Conservation (phyloP, 1,140 invertebrate species). For the Drosophila kepulauana region DNA sequence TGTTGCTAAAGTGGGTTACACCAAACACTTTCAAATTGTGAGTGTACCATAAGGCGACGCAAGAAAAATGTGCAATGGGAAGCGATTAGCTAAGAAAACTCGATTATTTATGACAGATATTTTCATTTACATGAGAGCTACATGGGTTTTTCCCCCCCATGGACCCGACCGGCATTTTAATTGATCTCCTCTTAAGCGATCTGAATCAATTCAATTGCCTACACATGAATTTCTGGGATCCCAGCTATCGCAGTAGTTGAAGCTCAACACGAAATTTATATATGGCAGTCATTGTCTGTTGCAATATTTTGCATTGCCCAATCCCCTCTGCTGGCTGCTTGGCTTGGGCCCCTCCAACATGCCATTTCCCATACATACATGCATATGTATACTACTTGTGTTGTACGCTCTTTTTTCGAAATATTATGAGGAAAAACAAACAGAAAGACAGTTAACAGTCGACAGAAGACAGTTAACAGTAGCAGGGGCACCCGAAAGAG, state of each 20-base stretch:
- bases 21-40: conserved; percentile 16
- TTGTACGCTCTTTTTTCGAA: conserved; percentile 35
- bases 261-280: conserved; percentile 26
- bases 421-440: conserved; percentile 60
- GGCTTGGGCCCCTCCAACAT: conserved; percentile 22
- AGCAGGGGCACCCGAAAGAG: conserved; percentile 32
- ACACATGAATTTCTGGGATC: conserved; percentile 3
- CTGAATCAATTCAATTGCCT: conserved; percentile 13
- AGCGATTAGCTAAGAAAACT: conserved; percentile 4
- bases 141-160: background rate
- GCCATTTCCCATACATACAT: conserved; percentile 39
- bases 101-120: background rate
- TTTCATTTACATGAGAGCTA: background rate
- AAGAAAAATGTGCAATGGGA: conserved; percentile 13
- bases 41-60: background rate
- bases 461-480: conserved; percentile 41
- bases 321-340: conserved; percentile 36
- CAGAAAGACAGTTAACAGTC: conserved; percentile 53
- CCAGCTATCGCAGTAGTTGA: conserved; percentile 1
- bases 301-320: conserved; percentile 78
- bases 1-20: conserved; percentile 38
- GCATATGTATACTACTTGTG: conserved; percentile 23
- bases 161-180: background rate
- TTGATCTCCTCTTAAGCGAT: conserved; percentile 7
- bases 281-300: conserved; percentile 63